Base-by-base conservation (phyloP, 2,113 vertebrate species). In the Diphyllodes magnificus region DNA sequence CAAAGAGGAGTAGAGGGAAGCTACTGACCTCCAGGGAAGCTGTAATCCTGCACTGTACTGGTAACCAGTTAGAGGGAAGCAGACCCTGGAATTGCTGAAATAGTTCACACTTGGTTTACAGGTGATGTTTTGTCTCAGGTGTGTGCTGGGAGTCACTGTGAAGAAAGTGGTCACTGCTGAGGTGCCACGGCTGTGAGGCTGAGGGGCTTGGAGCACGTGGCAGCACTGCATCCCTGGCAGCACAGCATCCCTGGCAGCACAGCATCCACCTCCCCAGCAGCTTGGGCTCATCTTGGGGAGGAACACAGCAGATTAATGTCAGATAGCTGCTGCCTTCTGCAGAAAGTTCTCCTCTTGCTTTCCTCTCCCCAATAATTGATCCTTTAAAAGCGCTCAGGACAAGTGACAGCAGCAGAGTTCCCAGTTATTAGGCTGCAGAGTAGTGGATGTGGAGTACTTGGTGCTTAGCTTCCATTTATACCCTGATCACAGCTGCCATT, bases 401-500 rank as follows among this genome's bases (percentile, higher is more conserved):
- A 73, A 92, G 78, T 66, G 86, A 24, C 61, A 95, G 93, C 61
- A 17, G 57, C 86, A 90, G 77, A 40, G 13, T 80, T 53, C 63
- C 16, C 81, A 39, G 70, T 63, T 87, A 61, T 12, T 35, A 57
- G 86, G 75, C 70, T 92, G 73, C 70, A 60, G 28, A 77, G 81
- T 7, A 39, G 81, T 63, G 87, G 50, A 61, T 33, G 66, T 87
- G 84, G 57, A 87, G 42, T 14, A 11, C 30, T 53, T 69, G 81
- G 57, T 82, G 84, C 69, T 89, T 82, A 53, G 61, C 45, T 91
- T 60, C 61, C 71, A 19, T 92, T 95, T 91, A 15, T n/a, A 42
- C 63, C 33, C 78, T 16, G 69, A 61, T 90, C 21, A 25, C 87
- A 91, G 50, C 84, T 84, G 87, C 93, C 21, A 2, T 72, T 68